Base-by-base conservation (phyloP, 2,113 vertebrate genomes). In the Tychaedon coryphoeus region DNA sequence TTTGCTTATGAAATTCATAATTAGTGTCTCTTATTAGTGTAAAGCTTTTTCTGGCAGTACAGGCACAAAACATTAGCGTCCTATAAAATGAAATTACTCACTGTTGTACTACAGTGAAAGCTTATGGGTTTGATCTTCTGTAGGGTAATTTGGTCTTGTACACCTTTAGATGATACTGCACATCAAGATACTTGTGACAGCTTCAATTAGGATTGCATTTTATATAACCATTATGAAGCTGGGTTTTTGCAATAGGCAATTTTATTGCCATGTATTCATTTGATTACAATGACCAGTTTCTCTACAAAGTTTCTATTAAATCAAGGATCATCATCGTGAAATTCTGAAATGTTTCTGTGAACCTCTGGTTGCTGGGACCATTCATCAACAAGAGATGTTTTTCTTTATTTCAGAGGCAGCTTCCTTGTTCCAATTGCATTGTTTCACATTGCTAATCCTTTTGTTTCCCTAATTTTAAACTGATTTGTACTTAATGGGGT, bases 201-300 rank as follows among this genome's bases (percentile, higher is more conserved):
- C 36, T 26, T 89, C 56, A n/a, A 0, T 60, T 64, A 51, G 22
- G 12, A 31, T 64, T 74, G 23, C 28, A 40, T 74, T 86, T 58
- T 64, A 13, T 10, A 1, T 70, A 24, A 5, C 10, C 48, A 20
- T 33, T 26, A 15, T 18, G 20, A 65, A 82, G 33, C 43, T 33
- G 18, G 3, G 2, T 6, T 76, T 83, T 72, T 47, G 20, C 47
- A 60, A 14, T 26, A 7, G n/a, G 26, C 19, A 10, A 0, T 53
- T 80, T 64, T 60, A 34, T n/a, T 88, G 48, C 58, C 12, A 2
- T 58, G 10, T 26, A 22, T 12, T 9, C 6, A 6, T 24, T 50
- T 22, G 10, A 50, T 72, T 90, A 31, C 64, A 72, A 3, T 56
- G 36, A 29, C 7, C 3, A 5, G 17, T 76, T 87, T 58, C 43